Conservation (phyloP, 2,113 vertebrate genomes). For the Verasper variegatus region DNA sequence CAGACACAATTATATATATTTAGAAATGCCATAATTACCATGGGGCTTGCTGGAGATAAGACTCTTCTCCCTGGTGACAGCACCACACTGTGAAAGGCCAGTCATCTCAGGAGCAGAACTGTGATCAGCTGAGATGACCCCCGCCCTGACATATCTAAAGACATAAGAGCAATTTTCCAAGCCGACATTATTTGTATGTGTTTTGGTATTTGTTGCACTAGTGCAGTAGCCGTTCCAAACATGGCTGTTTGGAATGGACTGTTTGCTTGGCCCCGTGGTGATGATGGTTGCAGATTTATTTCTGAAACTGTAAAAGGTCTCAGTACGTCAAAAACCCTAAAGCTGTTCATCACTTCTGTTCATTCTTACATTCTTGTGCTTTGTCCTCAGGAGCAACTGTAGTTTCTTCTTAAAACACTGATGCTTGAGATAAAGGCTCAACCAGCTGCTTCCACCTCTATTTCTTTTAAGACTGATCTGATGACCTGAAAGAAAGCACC, state of each 20-base stretch:
- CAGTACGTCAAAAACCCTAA: too few species aligned
- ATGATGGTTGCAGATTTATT: too few species aligned
- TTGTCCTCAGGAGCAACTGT: neutral
- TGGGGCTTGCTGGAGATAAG: neutral
- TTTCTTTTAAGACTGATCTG: neutral
- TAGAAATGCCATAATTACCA: neutral
- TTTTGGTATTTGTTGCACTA: too few species aligned
- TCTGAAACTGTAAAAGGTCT: too few species aligned
- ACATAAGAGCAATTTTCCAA: neutral
- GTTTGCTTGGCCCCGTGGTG: too few species aligned
- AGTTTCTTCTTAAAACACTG: neutral
- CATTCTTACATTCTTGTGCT: neutral
- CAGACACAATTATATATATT: neutral
- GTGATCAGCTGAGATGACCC: neutral
- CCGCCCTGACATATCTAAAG: neutral
- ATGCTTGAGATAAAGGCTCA: neutral
- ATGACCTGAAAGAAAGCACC: neutral
- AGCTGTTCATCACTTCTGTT: neutral
- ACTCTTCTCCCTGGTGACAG: neutral
- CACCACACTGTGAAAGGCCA: neutral
- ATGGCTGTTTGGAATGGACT: too few species aligned
- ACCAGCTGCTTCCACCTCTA: neutral
- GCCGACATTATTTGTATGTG: too few species aligned
- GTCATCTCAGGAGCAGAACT: neutral
- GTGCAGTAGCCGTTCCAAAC: too few species aligned